Conservation (phyloP, 2,797 vertebrate species). For the Corythornis leucogaster region DNA sequence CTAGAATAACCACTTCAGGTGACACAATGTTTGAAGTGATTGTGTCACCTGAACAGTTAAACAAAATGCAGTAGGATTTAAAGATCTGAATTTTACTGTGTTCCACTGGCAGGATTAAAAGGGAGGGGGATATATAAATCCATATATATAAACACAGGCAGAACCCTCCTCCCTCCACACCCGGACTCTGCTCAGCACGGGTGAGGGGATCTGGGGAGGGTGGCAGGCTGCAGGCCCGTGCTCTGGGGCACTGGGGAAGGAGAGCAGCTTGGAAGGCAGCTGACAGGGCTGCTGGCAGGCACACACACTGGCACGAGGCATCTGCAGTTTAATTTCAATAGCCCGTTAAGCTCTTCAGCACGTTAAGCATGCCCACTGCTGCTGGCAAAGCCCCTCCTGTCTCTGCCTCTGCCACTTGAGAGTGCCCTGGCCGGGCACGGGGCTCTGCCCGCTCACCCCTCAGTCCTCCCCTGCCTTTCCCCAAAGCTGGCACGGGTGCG, state of each 20-base stretch:
- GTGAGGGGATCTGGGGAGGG: no score
- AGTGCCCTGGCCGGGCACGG: neutral
- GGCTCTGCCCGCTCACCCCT: neutral
- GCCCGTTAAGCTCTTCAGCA: constrained; percentile 64
- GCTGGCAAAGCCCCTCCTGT: neutral
- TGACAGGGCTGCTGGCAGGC: neutral
- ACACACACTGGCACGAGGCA: neutral
- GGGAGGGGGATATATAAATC: no score
- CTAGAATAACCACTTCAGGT: constrained; percentile 39
- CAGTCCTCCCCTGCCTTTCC: no score
- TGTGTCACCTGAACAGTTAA: constrained; percentile 26
- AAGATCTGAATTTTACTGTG: constrained; percentile 33
- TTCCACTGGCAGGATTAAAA: neutral
- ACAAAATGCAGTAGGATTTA: constrained; percentile 26
- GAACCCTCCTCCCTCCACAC: neutral
- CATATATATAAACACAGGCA: neutral
- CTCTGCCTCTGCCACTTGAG: neutral
- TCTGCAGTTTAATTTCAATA: constrained; percentile 57
- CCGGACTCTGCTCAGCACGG: no score
- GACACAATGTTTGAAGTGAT: no score
- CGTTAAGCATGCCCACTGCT: constrained; percentile 53
- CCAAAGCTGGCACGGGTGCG: neutral
- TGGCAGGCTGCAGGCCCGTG: neutral
- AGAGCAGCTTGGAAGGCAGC: neutral
- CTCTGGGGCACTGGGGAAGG: neutral